phyloP scores from a whole-genome alignment of 1,140 invertebrate genomes.

The Heliconius nattereri region DNA sequence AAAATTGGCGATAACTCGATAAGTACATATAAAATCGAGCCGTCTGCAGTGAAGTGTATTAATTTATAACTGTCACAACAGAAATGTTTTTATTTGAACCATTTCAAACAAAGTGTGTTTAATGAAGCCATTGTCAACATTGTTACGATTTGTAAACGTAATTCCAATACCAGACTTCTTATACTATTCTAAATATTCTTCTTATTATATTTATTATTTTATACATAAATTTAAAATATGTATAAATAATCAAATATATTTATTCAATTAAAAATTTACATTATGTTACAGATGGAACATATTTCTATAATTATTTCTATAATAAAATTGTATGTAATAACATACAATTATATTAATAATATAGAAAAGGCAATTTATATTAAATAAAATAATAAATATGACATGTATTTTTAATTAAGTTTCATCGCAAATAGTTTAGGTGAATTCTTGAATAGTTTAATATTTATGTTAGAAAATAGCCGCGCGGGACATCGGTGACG shows the following conservation, averaged over 20 bases:
- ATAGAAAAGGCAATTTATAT: neutral
- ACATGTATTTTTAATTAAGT: neutral
- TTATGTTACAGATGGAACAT: too few relatives aligned
- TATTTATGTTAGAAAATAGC: constrained; percentile 17
- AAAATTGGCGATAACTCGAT: neutral
- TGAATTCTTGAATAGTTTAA: constrained; percentile 6
- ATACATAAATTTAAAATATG: neutral
- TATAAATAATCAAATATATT: too few relatives aligned
- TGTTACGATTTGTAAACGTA: neutral
- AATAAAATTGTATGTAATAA: too few relatives aligned
- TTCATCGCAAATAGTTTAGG: neutral
- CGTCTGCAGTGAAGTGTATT: neutral
- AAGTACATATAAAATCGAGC: neutral
- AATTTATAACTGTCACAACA: neutral
- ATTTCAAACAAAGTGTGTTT: neutral
- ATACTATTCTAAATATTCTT: too few relatives aligned
- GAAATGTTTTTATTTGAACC: neutral
- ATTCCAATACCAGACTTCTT: neutral
- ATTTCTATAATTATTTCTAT: too few relatives aligned
- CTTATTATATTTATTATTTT: neutral
- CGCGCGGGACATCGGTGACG: constrained; percentile 19
- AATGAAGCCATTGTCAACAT: neutral
- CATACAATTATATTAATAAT: too few relatives aligned
- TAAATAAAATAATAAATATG: neutral
- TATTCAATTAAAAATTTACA: too few relatives aligned